Percentiles rank a stretch among this genome's conserved stretches.
Conservation (phyloP, 2,888 invertebrate genomes). For the Agrotis ipsilon region DNA sequence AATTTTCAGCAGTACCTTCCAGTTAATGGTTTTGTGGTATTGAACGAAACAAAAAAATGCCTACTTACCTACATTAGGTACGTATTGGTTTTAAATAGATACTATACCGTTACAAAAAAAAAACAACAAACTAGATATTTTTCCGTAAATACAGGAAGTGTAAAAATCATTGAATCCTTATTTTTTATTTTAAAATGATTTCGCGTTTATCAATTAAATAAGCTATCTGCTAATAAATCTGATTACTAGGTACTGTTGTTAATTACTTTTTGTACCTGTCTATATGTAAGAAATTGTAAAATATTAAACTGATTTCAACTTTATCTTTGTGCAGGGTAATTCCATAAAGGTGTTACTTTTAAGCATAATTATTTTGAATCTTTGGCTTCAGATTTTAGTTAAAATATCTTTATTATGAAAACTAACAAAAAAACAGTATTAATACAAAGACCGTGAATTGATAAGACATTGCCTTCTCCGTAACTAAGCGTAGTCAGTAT, state of each 20-base stretch:
- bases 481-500: no score
- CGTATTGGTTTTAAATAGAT: not conserved
- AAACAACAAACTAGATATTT: not conserved
- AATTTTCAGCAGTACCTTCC: rapidly evolving
- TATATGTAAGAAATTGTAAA: not conserved
- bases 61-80: no score
- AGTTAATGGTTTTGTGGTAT: not conserved
- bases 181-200: not conserved
- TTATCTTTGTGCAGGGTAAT: not conserved
- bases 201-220: not conserved
- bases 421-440: no score
- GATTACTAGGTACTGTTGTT: no score
- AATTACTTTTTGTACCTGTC: no score
- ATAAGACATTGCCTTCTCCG: no score
- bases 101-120: not conserved
- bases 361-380: no score
- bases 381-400: no score
- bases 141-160: slow-evolving; percentile 10
- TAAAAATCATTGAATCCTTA: not conserved
- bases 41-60: not conserved
- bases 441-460: no score
- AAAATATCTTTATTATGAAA: not conserved
- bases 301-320: not conserved
- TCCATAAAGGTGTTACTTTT: no score
- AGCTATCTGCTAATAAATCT: slow-evolving; percentile 12